Base-by-base conservation (phyloP, 2,113 vertebrate species). In the Hippopotamus amphibius region DNA sequence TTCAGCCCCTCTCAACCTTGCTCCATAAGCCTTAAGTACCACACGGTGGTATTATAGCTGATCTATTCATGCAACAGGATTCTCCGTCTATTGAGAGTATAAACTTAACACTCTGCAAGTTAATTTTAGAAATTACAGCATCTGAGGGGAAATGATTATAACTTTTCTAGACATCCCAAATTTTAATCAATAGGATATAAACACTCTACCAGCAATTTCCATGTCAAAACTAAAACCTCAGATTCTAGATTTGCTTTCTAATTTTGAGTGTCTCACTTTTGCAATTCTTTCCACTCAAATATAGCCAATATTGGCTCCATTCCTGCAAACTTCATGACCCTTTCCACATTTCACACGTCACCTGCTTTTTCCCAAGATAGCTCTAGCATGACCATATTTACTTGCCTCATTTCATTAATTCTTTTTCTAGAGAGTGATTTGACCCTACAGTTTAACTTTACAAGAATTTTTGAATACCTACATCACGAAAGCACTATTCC, bases 1-100 rank as follows among this genome's bases (percentile, higher is more conserved):
- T 2, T 16, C 7, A 14, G 12, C 2, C 11, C 14, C 66, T 37
- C 28, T 11, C 66, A 48, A 2, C 46, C 28, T 28, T 63, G n/a
- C 15, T n/a, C 65, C 11, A 16, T 46, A 3, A 57, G 24, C 28
- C 26, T 21, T 19, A 76, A 13, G 37, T 2, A 48, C 22, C 41
- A 24, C 59, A 33, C 2, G 7, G 7, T 2, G 26, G 28, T 2
- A 12, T 2, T 2, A 48, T 0, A 48, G 53, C 43, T 33, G 26
- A 24, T 41, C 43, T 24, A 37, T 21, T 48, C 61, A 22, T 7
- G 41, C 43, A 37, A 33, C 24, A 14, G 1, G 41, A 7, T 55
- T 10, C 26, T n/a, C 63, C 53, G 0, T 9, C 66, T 41, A 1
- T 3, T 66, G 13, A 65, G 22, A 21, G 2, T 33, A n/a, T 19